Percentiles rank a stretch among this genome's conserved stretches.
phyloP scores from a whole-genome alignment of 1,140 invertebrate species.

The Schlechtendalia chinensis region DNA sequence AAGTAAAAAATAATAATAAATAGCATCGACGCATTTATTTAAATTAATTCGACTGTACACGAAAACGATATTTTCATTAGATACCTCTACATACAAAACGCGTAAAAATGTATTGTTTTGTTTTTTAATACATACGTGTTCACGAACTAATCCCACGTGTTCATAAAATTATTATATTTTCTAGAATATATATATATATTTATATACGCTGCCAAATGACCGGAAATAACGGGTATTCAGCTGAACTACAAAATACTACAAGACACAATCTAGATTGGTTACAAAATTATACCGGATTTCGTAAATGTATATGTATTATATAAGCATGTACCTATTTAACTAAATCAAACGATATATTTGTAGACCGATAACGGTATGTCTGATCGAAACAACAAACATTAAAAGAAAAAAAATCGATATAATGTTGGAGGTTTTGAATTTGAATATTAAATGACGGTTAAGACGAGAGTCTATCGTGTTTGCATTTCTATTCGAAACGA shows the following conservation, averaged over 20 bases:
- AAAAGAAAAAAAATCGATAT: too few species aligned
- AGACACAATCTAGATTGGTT: not conserved
- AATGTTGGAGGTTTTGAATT: too few species aligned
- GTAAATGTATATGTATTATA: too few species aligned
- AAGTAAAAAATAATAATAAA: not conserved
- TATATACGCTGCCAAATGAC: not conserved
- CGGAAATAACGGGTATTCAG: conserved; percentile 16
- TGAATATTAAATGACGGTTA: too few species aligned
- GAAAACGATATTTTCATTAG: not conserved
- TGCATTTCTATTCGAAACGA: not conserved
- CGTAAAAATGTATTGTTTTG: not conserved
- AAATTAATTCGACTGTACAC: too few species aligned
- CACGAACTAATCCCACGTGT: not conserved
- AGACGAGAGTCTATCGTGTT: not conserved
- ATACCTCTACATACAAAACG: too few species aligned
- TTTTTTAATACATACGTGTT: not conserved
- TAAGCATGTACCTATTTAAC: not conserved
- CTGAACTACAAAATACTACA: not conserved
- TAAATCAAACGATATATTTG: not conserved
- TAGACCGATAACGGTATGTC: not conserved
- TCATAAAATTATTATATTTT: conserved; percentile 6
- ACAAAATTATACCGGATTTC: not conserved
- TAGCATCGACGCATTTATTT: too few species aligned
- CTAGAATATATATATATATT: not conserved
- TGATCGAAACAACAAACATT: not conserved